phyloP scores from a whole-genome alignment of 1,140 invertebrate genomes.

The Nephotettix cincticeps region DNA sequence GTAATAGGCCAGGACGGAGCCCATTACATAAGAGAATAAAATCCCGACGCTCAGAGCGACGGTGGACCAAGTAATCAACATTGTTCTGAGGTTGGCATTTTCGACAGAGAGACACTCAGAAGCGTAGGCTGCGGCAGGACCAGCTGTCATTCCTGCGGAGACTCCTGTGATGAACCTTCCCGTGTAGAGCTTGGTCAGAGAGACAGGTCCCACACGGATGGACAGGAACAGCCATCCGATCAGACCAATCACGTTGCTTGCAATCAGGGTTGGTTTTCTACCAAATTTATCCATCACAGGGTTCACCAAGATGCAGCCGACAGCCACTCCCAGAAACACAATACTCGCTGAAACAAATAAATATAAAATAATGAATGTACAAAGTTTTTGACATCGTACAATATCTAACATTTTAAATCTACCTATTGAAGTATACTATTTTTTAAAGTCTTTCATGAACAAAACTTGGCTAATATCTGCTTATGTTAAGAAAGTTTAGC shows the following conservation, averaged over 20 bases:
- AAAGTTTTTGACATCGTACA: background rate
- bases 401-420: too few species aligned
- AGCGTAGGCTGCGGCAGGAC: conserved; percentile 44
- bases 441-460: too few species aligned
- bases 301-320: conserved; percentile 54
- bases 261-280: conserved; percentile 55
- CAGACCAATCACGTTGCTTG: conserved; percentile 53
- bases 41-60: conserved; percentile 42
- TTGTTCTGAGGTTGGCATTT: conserved; percentile 43
- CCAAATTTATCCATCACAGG: conserved; percentile 64
- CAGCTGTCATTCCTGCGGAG: conserved; percentile 35
- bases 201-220: conserved; percentile 35
- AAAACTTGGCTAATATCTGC: too few species aligned
- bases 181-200: conserved; percentile 48
- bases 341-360: conserved; percentile 54
- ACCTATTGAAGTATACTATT: too few species aligned
- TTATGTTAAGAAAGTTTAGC: too few species aligned
- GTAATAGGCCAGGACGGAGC: conserved; percentile 51
- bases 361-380: background rate
- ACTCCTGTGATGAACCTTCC: conserved; percentile 53
- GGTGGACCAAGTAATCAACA: conserved; percentile 39
- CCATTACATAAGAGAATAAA: conserved; percentile 37
- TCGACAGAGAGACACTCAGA: conserved; percentile 51
- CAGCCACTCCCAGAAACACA: conserved; percentile 53
- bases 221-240: conserved; percentile 55